Conservation (phyloP, 2,113 vertebrate species). For the Thryonomys swinderianus region DNA sequence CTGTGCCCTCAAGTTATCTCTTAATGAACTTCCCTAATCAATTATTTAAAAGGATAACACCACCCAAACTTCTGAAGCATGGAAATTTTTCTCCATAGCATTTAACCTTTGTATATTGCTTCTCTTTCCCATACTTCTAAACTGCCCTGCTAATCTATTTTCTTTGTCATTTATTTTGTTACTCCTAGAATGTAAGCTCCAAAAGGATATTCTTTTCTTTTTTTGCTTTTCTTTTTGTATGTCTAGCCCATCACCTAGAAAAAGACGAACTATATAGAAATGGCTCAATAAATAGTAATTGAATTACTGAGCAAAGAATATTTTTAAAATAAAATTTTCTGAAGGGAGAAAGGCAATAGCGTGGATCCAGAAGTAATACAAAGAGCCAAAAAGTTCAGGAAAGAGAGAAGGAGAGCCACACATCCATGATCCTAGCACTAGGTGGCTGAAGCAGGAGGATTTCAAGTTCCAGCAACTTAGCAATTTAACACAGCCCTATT, state of each 20-base stretch:
- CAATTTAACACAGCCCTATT: neutral
- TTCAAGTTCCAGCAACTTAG: neutral
- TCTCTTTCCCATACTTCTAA: neutral
- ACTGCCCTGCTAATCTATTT: neutral
- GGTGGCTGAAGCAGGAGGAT: neutral
- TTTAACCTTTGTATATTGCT: neutral
- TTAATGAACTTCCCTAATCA: neutral
- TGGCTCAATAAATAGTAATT: neutral
- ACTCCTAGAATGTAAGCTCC: neutral
- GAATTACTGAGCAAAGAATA: neutral
- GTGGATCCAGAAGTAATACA: neutral
- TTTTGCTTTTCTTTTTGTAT: neutral
- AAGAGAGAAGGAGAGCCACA: neutral
- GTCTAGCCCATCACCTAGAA: neutral
- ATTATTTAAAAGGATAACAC: neutral
- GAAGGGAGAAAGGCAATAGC: slow-evolving; percentile 20
- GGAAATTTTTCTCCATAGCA: neutral
- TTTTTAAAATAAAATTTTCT: slow-evolving; percentile 1
- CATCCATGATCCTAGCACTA: neutral
- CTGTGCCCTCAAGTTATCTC: neutral
- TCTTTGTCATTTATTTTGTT: neutral
- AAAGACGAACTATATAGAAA: neutral
- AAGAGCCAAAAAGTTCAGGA: neutral
- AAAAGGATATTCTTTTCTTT: neutral
- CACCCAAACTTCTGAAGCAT: neutral